Evolutionary conservation across 2,888 invertebrate species (phyloP), one percentile per base, ranked within the genome.

Genomic region (Coecobrya sp.): DNA sequence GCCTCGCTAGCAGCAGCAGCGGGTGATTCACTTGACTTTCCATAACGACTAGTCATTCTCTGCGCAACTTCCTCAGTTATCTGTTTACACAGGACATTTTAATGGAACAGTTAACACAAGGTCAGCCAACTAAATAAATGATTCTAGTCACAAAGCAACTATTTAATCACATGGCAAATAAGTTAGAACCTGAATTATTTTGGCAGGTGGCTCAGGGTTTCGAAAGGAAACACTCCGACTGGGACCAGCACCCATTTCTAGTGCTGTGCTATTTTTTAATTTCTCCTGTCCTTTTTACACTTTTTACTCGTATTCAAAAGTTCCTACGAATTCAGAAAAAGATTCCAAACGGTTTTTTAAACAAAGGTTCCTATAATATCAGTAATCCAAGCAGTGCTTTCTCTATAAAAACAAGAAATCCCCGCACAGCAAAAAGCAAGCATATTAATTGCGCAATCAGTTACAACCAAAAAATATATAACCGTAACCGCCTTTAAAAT

Each of bases 1-100:
- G 76, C 13, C 16, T 86, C 86, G 0, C 59, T n/a, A n/a, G n/a
- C n/a, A n/a, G n/a, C n/a, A n/a, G n/a, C n/a, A n/a, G n/a, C 59
- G 45, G 90, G 68, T 5, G 70, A 13, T 30, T 91, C 87, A 55
- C 27, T 87, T 3, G 85, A 19, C 42, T 82, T 91, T 30, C 91
- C 91, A 86, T 93, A 91, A 36, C 93, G 88, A 42, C 45, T 86
- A 76, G 93, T 91, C 93, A 93, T 93, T 89, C 93, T 88, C 68
- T 93, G 91, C 49, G 93, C 93, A 13, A 93, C 93, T 70, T 93
- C 93, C 27, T 93, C 93, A 16, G 93, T 93, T 25, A 93, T 93
- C 93, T 93, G 52, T 7, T 13, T 0, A 59, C n/a, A n/a, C n/a
- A 10, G 42, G 10, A 90, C 30, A 19, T 65, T 42, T 65, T 4